Evolutionary conservation across 1,140 invertebrate genomes (phyloP), one percentile per base, ranked within the genome.

Genomic region (Ladona fulva): DNA sequence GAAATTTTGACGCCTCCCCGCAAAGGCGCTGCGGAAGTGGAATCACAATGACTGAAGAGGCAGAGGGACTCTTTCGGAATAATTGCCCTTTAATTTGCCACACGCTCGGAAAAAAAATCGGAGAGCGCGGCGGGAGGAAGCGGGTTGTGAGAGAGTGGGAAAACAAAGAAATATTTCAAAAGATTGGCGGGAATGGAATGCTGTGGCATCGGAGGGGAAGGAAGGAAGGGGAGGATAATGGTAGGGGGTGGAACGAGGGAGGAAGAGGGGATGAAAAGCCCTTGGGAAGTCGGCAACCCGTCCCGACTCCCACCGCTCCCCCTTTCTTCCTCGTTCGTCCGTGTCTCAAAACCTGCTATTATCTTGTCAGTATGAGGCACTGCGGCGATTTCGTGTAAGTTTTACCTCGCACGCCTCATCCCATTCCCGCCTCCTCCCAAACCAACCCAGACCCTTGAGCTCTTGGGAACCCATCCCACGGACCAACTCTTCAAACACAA

Each of bases 81-180:
- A 66, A 66, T 66, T 66, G 52, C 3, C 52, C 14, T 66, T 66
- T 66, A 66, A 66, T 66, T 66, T 66, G 52, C 52, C 52, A 66
- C 52, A 66, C 52, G n/a, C 52, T 19, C 52, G 52, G 52, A 22
- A 16, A 66, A 22, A 66, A 66, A 66, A 3, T 5, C 16, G 52
- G n/a, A 66, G 52, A 66, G 52, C 14, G 52, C 52, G 3, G 52
- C 14, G 3, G 52, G n/a, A 66, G 52, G 52, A 66, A 66, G 52
- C 52, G 16, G 16, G 52, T 66, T 66, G 52, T 66, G 52, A 22
- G n/a, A n/a, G 44, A 52, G 52, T 66, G 52, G 52, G 52, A 66
- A 66, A 66, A 66, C 52, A 66, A 66, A 66, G 52, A 66, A 66
- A 66, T 66, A 66, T 66, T 66, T 66, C 52, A 66, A 66, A 66